phyloP scores from a whole-genome alignment of 2,888 invertebrate genomes.

The Phortica okadai region DNA sequence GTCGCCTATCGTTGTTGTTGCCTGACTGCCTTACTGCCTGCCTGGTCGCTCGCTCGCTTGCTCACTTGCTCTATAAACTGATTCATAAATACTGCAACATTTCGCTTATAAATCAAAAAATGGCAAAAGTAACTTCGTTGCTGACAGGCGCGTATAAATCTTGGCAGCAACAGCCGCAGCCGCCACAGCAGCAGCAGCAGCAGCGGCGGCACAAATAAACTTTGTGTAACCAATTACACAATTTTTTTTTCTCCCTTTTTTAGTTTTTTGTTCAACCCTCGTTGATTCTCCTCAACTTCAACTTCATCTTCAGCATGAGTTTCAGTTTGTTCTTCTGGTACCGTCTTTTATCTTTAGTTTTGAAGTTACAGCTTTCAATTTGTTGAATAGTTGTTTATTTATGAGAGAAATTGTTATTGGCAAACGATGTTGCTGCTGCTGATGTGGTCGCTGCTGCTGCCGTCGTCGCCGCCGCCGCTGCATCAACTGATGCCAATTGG shows the following conservation, averaged over 20 bases:
- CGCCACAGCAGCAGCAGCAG: slow-evolving; percentile 20
- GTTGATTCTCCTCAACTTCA: not conserved
- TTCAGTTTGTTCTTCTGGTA: slow-evolving; percentile 29
- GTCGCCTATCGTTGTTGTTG: slow-evolving; percentile 5
- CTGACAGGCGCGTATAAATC: slow-evolving; percentile 72
- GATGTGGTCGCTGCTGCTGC: not conserved
- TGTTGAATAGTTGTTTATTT: slow-evolving; percentile 52
- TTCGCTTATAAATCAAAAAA: slow-evolving; percentile 72
- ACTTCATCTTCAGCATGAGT: slow-evolving; percentile 21
- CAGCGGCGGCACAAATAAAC: slow-evolving; percentile 53
- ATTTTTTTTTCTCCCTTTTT: slow-evolving; percentile 29
- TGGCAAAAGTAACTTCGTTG: slow-evolving; percentile 58
- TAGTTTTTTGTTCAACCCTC: slow-evolving; percentile 24
- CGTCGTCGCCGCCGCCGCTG: not conserved
- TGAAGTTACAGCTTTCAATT: slow-evolving; percentile 37
- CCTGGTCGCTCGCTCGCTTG: slow-evolving; percentile 61
- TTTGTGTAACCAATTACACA: slow-evolving; percentile 68
- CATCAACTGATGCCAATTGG: slow-evolving; percentile 20
- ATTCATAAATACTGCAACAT: slow-evolving; percentile 71
- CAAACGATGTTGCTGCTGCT: not conserved
- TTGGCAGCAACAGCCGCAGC: slow-evolving; percentile 31
- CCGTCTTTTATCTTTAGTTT: slow-evolving; percentile 24
- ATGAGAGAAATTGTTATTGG: slow-evolving; percentile 43
- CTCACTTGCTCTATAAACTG: slow-evolving; percentile 53
- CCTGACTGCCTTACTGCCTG: slow-evolving; percentile 40